Conservation (phyloP, 2,888 invertebrate species). For the Ichneumoninae sp. region DNA sequence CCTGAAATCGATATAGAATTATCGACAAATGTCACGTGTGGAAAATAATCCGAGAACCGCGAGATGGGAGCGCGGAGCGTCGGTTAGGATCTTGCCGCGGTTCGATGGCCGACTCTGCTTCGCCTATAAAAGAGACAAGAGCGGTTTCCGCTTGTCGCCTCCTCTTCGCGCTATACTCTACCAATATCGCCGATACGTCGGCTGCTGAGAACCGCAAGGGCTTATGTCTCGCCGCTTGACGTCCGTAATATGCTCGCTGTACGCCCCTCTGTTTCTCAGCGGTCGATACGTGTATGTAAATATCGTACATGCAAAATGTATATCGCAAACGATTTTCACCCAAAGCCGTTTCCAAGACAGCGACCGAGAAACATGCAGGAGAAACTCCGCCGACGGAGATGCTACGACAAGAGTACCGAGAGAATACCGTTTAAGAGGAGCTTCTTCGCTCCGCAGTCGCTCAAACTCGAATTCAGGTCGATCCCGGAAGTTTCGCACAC, state of each 20-base stretch:
- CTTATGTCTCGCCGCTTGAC: not conserved
- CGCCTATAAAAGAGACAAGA: slow-evolving; percentile 36
- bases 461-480: slow-evolving; percentile 76
- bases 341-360: slow-evolving; percentile 8
- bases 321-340: too few species aligned
- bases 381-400: slow-evolving; percentile 13
- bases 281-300: not conserved
- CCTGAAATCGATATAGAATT: not conserved
- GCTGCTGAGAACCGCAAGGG: not conserved
- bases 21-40: not conserved
- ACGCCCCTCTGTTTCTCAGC: not conserved
- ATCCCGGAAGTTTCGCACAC: slow-evolving; percentile 69
- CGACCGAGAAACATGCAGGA: slow-evolving; percentile 20
- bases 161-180: slow-evolving; percentile 1
- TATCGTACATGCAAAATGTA: not conserved
- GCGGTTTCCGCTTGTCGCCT: slow-evolving; percentile 24
- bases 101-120: slow-evolving; percentile 39
- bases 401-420: slow-evolving; percentile 16
- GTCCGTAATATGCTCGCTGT: too few species aligned
- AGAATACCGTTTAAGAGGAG: slow-evolving; percentile 1
- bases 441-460: slow-evolving; percentile 70
- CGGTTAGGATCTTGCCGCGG: slow-evolving; percentile 31
- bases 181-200: not conserved
- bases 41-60: not conserved
- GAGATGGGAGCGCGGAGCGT: not conserved